A percentile compares a stretch with the other conserved stretches of the same genome.
Evolutionary conservation across 1,140 invertebrate genomes (phyloP).

Genomic region (Helicoverpa zea): DNA sequence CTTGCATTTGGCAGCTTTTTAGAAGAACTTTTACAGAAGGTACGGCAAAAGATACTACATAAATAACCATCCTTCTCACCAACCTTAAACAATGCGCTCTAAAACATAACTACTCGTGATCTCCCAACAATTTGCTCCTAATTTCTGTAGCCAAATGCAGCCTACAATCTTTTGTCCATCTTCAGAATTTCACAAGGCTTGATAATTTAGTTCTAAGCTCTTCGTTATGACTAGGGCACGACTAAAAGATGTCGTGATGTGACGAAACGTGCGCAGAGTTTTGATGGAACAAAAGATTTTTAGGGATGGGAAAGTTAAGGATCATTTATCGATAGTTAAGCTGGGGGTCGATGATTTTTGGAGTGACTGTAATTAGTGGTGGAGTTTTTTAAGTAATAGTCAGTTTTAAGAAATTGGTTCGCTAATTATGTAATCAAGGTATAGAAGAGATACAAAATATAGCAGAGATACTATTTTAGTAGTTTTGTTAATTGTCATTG

Average conservation of each 20-base stretch:
- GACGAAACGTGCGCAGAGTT: conserved; percentile 53
- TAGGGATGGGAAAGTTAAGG: conserved; percentile 19
- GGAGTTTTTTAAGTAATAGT: too few species aligned
- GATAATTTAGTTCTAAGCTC: conserved; percentile 46
- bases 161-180: conserved; percentile 33
- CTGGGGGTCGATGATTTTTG: conserved; percentile 11
- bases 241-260: conserved; percentile 51
- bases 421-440: too few species aligned
- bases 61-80: too few species aligned
- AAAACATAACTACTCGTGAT: conserved; percentile 8
- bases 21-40: too few species aligned
- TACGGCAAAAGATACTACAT: too few species aligned
- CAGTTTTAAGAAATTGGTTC: too few species aligned
- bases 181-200: conserved; percentile 32
- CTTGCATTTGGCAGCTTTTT: too few species aligned
- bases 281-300: conserved; percentile 50
- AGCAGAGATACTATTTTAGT: too few species aligned
- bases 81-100: neutral
- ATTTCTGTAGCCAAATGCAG: conserved; percentile 2
- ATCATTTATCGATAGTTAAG: conserved; percentile 4
- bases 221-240: conserved; percentile 45
- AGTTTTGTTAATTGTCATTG: too few species aligned
- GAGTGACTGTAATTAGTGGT: neutral
- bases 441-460: too few species aligned
- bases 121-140: conserved; percentile 21